Evolutionary conservation across 2,113 vertebrate species (phyloP), one percentile per base, ranked within the genome.

Genomic region (Myotis brandtii): DNA sequence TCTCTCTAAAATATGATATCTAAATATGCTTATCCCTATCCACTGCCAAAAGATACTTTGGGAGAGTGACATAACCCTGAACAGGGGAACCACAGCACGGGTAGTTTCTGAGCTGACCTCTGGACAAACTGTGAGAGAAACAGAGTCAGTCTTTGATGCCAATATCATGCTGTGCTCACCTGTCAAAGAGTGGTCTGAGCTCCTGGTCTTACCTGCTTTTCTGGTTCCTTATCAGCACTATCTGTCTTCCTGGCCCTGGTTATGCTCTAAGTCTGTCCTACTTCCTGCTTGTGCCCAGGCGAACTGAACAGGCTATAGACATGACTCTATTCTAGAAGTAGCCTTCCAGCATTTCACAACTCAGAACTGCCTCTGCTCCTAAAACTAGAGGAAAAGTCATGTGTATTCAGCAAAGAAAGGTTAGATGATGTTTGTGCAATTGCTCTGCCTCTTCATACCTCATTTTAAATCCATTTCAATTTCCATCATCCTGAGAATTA

Each of bases 351-450:
- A 77, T 80, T 94, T 66, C 13, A 69, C 46, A 66, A 66, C 52
- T 93, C 86, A 89, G 62, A 88, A 81, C 46, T 95, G 50, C 37
- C 54, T 94, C 73, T 25, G 40, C 40, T 62, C 27, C 37, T 92
- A 85, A 95, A 89, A 86, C 94, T 93, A 93, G 59, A 93, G 54
- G 40, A 92, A 89, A 91, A 90, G 76, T 86, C 34, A 67, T 66
- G 20, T 90, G 32, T 80, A n/a, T 48, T 83, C 8, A 79, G 46
- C 20, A 20, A 93, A 96, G 56, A 94, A 95, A 89, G 9, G 17
- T 93, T 91, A 89, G 77, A 76, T 46, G 56, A 56, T 75, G 16
- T 96, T 89, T 43, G 27, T 95, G 12, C 62, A 62, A 92, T 52
- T 37, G 37, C n/a, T 94, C 91, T 87, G 21, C 80, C 9, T 94